These are phyloP conservation scores for Hoplodrina blanda DNA, from an alignment of 2,888 invertebrate genomes.

Conservation along the genomic window DNA sequence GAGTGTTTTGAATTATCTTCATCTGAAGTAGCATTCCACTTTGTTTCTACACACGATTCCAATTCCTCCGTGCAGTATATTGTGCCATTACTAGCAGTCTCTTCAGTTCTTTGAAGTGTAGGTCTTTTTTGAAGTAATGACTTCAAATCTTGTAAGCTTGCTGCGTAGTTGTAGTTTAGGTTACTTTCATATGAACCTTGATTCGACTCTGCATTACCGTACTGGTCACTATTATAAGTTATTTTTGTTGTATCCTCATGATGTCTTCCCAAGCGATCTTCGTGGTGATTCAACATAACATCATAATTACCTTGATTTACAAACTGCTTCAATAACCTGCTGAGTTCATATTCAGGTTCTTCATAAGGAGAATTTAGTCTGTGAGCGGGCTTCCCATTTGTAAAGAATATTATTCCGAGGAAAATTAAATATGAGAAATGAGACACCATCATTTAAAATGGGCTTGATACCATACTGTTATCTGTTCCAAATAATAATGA, in stretches of 20 bases:
- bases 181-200: not conserved
- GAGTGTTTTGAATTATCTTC: too few relatives aligned
- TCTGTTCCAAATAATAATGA: constrained; percentile 20
- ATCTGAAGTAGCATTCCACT: constrained; percentile 4
- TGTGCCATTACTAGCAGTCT: not conserved
- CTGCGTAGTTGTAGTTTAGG: constrained; percentile 6
- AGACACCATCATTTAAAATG: constrained; percentile 31
- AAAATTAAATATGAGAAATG: constrained; percentile 32
- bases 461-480: constrained; percentile 17
- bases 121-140: constrained; percentile 11
- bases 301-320: constrained; percentile 30
- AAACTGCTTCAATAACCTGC: constrained; percentile 17
- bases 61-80: constrained; percentile 3
- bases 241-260: constrained; percentile 27
- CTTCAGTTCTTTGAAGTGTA: too few relatives aligned
- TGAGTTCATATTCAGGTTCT: constrained; percentile 15
- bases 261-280: constrained; percentile 10
- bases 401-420: constrained; percentile 33
- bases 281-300: constrained; percentile 25
- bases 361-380: constrained; percentile 1
- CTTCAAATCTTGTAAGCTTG: constrained; percentile 23
- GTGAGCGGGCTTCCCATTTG: constrained; percentile 18
- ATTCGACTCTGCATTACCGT: not conserved
- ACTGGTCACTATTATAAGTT: not conserved
- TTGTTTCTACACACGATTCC: constrained; percentile 5